Evolutionary conservation across 1,140 invertebrate genomes (phyloP), one percentile per base, ranked within the genome.

Genomic region (Eubasilissa regina): DNA sequence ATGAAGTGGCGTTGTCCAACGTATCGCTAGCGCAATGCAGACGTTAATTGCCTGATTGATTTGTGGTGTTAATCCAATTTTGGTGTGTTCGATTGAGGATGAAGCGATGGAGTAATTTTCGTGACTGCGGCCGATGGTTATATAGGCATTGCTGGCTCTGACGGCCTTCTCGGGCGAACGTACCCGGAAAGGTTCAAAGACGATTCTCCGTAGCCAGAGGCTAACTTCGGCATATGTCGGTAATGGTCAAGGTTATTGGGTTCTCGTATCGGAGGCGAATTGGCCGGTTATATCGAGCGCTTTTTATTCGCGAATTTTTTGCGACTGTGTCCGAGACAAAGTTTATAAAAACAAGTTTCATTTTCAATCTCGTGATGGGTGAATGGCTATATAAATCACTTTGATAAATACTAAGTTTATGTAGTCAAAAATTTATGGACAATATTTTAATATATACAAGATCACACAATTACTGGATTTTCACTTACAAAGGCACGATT

Each of bases 171-270:
- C 25, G 60, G 47, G 80, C 80, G 80, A 81, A 75, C 55, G 80
- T 81, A 81, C 80, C 80, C 80, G 80, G 80, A 81, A 81, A 81
- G 76, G 62, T 64, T 55, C 44, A 44, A 58, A 75, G 73, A 75
- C 73, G 73, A 58, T 60, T 75, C 73, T 13, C 53, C 73, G 73
- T 45, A 12, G 68, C 51, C n/a, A 17, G 47, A 55, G 68, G 68
- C 68, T 53, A 35, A 55, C 21, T 44, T 55, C 15, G 35, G 17
- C 68, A 73, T 35, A 73, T 75, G 73, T 56, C 55, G 53, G 73
- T 25, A 58, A 75, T 75, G 73, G 73, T 75, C 73, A 75, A 75
- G 73, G 73, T 75, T 44, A 75, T 48, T 44, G 12, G 11, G 13
- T 64, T 68, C 64, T 19, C 43, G 35, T 68, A 68, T 47, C 64